Percentiles rank a stretch among this genome's conserved stretches.
These are phyloP conservation scores for Galaxea fascicularis DNA, from an alignment of 92 coral and sea anemone genomes.

Conservation along the genomic window DNA sequence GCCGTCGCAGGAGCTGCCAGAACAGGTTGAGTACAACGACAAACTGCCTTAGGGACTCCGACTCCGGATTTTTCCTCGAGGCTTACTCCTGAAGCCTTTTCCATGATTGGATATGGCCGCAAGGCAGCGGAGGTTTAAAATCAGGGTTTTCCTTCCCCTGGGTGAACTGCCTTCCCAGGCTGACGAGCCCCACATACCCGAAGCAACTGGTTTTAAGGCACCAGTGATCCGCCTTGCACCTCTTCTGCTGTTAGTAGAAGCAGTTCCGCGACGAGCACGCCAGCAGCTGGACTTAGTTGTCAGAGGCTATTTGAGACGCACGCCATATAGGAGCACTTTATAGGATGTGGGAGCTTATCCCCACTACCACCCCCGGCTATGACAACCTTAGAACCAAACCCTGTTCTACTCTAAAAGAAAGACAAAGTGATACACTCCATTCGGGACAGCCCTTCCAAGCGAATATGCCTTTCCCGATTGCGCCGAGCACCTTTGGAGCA, in stretches of 20 bases:
- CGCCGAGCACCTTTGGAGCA: no score
- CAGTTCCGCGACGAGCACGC: conserved; percentile 67
- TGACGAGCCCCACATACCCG: conserved; percentile 69
- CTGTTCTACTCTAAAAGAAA: no score
- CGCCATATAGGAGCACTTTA: conserved; percentile 45
- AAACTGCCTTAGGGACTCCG: conserved; percentile 61
- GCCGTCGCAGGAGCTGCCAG: conserved; percentile 60
- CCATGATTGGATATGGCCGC: conserved; percentile 25
- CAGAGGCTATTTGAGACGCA: conserved; percentile 49
- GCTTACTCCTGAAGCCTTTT: conserved; percentile 57
- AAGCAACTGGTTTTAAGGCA: conserved; percentile 69
- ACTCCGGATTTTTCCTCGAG: conserved; percentile 51
- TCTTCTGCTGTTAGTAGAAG: conserved; percentile 50
- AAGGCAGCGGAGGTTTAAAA: conserved; percentile 69
- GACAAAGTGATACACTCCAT: no score
- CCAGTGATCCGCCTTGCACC: conserved; percentile 20
- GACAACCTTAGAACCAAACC: conserved; percentile 48
- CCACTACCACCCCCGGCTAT: conserved; percentile 48
- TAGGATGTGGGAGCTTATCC: conserved; percentile 49
- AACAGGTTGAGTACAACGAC: conserved; percentile 27
- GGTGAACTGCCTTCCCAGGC: conserved; percentile 58
- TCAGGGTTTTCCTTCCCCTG: conserved; percentile 68
- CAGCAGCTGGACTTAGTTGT: conserved; percentile 68
- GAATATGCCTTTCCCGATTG: no score
- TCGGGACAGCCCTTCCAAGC: no score